These are phyloP conservation scores for Formica exsecta DNA, from an alignment of 1,140 invertebrate genomes.

Conservation along the genomic window DNA sequence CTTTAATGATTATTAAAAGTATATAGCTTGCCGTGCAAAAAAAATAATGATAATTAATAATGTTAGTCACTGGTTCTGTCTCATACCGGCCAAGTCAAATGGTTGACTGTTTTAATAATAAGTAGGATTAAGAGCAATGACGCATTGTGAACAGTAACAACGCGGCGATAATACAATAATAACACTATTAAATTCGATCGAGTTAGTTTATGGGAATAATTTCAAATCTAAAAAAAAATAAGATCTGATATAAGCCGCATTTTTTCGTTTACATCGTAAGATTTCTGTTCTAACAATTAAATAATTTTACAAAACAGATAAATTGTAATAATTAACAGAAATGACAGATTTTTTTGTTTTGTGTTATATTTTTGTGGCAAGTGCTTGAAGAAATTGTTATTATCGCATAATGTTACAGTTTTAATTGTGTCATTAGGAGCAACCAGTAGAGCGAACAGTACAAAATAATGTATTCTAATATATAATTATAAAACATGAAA, in stretches of 20 bases:
- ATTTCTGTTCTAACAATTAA: too few species aligned
- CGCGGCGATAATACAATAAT: not conserved
- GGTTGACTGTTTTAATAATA: conserved; percentile 76
- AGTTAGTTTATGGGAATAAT: not conserved
- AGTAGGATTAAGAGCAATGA: conserved; percentile 75
- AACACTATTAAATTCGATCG: not conserved
- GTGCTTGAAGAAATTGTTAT: conserved; percentile 22
- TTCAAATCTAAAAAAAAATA: not conserved
- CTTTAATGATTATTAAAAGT: conserved; percentile 59
- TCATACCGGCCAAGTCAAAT: conserved; percentile 39
- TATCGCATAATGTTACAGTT: conserved; percentile 63
- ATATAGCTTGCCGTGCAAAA: conserved; percentile 38
- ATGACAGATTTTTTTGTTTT: not conserved
- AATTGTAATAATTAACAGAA: too few species aligned
- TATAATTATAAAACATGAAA: conserved; percentile 50
- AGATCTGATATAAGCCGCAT: too few species aligned
- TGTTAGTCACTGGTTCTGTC: conserved; percentile 42
- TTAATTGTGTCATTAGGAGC: conserved; percentile 67
- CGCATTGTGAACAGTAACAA: conserved; percentile 58
- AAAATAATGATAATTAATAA: conserved; percentile 63
- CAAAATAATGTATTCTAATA: conserved; percentile 80
- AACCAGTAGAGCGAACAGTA: conserved; percentile 82
- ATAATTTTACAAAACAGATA: not conserved
- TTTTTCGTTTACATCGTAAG: too few species aligned
- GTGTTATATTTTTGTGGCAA: not conserved